Base-by-base conservation (phyloP, 2,113 vertebrate species). In the Sceloporus tristichus region DNA sequence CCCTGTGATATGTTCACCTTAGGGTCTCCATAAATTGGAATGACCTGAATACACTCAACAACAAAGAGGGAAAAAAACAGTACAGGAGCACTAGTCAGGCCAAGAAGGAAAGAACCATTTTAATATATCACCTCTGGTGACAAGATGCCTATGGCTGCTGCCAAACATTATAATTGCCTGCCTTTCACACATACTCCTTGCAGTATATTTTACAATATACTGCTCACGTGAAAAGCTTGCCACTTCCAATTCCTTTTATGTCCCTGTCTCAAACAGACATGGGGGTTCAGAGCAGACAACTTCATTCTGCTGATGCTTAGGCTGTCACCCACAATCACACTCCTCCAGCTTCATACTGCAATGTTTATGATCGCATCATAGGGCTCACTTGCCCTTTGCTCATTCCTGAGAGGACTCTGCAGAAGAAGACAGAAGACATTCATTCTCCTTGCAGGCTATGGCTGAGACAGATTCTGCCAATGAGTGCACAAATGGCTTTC, bases 391-490 rank as follows among this genome's bases (percentile, higher is more conserved):
- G 4, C 62, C 19, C 29, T 85, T 0, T 29, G 48, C 42, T 65
- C 21, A 77, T 89, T 65, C 78, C 89, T 82, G 38, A 27, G 16
- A 76, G 75, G 8, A 7, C 5, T 87, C 83, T 59, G 70, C 70
- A 81, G 48, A 6, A 10, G 16, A 74, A 65, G 88, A 65, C 13
- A 27, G 40, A 53, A 84, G 62, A 91, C 14, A 38, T 18, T 0
- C 40, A 78, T 53, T 56, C 77, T 65, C 76, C 77, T 0, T 56
- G 54, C 65, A 68, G 16, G n/a, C 87, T 85, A 78, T 74, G 70
- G 11, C 34, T 25, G 65, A 56, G 16, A 48, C 75, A 79, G 74
- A 29, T 84, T 92, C 89, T 71, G 48, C 78, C 87, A 79, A n/a
- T 83, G 34, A 25, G 65, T 88, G 34, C 56, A 40, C 0, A 25